Evolutionary conservation across 1,140 invertebrate genomes (phyloP), one percentile per base, ranked within the genome.

Genomic region (Ceratina australensis): DNA sequence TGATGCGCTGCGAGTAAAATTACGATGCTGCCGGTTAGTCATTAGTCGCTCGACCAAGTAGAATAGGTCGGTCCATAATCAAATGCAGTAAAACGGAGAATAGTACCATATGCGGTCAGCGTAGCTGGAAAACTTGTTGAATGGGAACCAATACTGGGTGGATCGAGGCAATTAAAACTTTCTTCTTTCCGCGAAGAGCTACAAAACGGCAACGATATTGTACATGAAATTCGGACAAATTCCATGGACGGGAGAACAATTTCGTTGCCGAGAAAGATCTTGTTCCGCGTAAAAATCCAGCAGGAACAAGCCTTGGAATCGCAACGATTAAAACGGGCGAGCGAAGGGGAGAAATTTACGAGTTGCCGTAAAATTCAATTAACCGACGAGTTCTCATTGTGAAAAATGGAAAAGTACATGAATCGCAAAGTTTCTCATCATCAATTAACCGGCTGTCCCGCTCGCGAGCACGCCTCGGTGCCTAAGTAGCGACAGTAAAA

Each of bases 301-400:
- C n/a, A 12, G 28, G 49, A 22, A 66, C 59, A 57, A 69, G 59
- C 60, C 64, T 18, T n/a, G 61, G 79, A 33, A 42, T 71, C 49
- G 49, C 54, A 33, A 42, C 49, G 33, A 56, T 56, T 64, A 50
- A 49, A 42, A 61, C 42, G 72, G 61, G 68, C 13, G n/a, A n/a
- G n/a, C 5, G 50, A 69, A 69, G 59, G 15, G 80, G 76, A 78
- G 33, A 42, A 42, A 42, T 84, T 84, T 84, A 84, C 22, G 82
- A 33, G 66, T 26, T 49, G 57, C 72, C 75, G 57, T 84, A 84
- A 85, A 85, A 85, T 84, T 84, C 72, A 78, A 54, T 42, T 13
- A 81, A 16, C 15, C 15, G 50, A 83, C 83, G 74, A 56, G 24
- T n/a, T n/a, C n/a, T n/a, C n/a, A 60, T 54, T n/a, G 10, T 7